phyloP scores from a whole-genome alignment of 2,797 vertebrate genomes.

The Rallus crepitans region DNA sequence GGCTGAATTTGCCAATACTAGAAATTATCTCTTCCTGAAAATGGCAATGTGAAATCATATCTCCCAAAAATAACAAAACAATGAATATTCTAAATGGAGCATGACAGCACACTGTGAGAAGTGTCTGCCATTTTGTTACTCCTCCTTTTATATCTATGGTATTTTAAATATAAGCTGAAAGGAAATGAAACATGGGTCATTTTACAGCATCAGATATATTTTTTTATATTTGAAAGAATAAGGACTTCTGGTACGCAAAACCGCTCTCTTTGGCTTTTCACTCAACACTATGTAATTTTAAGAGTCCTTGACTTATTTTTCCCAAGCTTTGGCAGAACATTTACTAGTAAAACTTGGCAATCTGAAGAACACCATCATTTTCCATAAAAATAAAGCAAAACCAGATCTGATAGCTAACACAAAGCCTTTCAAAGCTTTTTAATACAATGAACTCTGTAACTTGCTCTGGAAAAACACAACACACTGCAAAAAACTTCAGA shows the following conservation, averaged over 20 bases:
- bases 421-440: constrained; percentile 49
- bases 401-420: constrained; percentile 58
- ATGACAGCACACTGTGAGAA: neutral
- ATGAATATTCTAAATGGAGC: neutral
- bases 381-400: constrained; percentile 75
- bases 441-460: constrained; percentile 60
- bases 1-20: neutral
- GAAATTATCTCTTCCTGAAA: constrained; percentile 10
- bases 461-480: constrained; percentile 78
- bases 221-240: constrained; percentile 77
- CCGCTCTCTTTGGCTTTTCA: constrained; percentile 82
- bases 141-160: neutral
- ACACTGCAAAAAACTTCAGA: constrained; percentile 71
- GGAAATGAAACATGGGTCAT: constrained; percentile 57
- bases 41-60: neutral
- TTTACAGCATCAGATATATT: constrained; percentile 69
- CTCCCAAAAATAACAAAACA: neutral
- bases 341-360: constrained; percentile 86
- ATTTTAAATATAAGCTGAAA: constrained; percentile 69
- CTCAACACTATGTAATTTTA: constrained; percentile 88
- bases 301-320: constrained; percentile 80
- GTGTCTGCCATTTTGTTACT: neutral
- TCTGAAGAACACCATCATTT: constrained; percentile 62
- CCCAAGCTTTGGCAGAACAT: constrained; percentile 82
- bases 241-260: constrained; percentile 74